Base-by-base conservation (phyloP, 35 echinoderm and acorn worm species). In the Hemicentrotus pulcherrimus region DNA sequence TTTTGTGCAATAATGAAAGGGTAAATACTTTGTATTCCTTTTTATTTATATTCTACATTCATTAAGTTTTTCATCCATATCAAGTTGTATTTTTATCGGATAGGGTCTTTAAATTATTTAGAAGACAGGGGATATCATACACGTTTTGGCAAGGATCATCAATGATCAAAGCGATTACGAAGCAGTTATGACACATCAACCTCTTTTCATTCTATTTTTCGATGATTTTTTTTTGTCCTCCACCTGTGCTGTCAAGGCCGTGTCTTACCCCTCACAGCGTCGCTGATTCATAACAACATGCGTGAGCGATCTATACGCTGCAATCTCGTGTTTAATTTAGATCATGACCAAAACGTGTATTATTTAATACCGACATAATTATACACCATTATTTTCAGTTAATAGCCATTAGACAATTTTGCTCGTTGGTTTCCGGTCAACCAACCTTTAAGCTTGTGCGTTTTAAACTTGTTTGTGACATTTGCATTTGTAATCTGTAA, bases 231-330 rank as follows among this genome's bases (percentile, higher is more conserved):
- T 70, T 78, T 78, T 28, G 5, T 78, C 65, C 65, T 22, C 65
- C 65, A 78, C 65, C 65, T 78, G 65, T 78, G 65, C 65, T 78
- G 65, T n/a, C 65, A 78, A 78, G 65, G 65, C 65, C 65, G 24
- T 24, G 88, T 90, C 88, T 13, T 90, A 90, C 88, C 88, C 88
- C 88, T 90, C 88, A 90, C 88, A 90, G 88, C 32, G 88, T 10
- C 32, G 32, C 32, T 90, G 32, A 90, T 33, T 90, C 88, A 90
- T 22, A 86, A 86, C 88, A 90, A 90, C 88, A 90, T 90, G 88
- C 88, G 88, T 90, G 88, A 47, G 65, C 2, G 65, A n/a, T 15
- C 18, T 28, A 22, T n/a, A 22, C 19, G 19, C 5, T 22, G 65
- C 22, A 28, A 78, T 78, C 19, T 78, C 19, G 24, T n/a, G 65